These are phyloP conservation scores for Lycaena phlaeas DNA, from an alignment of 2,888 invertebrate genomes.

Conservation along the genomic window DNA sequence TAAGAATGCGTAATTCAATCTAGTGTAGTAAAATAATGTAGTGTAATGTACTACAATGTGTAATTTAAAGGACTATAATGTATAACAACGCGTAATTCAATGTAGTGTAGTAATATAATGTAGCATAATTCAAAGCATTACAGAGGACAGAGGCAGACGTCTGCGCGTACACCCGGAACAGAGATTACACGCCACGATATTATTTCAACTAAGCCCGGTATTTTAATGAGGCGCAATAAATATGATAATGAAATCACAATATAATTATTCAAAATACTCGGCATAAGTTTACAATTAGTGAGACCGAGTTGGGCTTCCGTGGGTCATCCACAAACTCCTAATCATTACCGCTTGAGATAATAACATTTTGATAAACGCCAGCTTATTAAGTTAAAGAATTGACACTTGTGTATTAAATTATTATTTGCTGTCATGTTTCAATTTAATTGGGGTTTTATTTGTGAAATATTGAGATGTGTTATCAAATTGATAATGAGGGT, in stretches of 20 bases:
- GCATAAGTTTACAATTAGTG: slow-evolving; percentile 10
- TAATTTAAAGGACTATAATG: too few relatives aligned
- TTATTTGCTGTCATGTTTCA: too few relatives aligned
- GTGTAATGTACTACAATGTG: too few relatives aligned
- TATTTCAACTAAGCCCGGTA: slow-evolving; percentile 21
- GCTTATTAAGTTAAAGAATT: too few relatives aligned
- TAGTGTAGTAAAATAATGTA: too few relatives aligned
- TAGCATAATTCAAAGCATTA: slow-evolving; percentile 2
- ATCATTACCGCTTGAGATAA: background rate
- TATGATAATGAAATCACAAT: slow-evolving; percentile 24
- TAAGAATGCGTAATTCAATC: too few relatives aligned
- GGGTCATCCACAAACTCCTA: background rate
- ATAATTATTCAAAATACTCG: slow-evolving; percentile 23
- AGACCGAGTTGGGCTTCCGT: background rate
- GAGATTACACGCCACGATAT: slow-evolving; percentile 17
- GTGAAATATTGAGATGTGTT: too few relatives aligned
- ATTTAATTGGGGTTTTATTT: too few relatives aligned
- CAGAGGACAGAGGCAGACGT: slow-evolving; percentile 6
- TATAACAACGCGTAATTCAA: background rate
- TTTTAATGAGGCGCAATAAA: slow-evolving; percentile 24
- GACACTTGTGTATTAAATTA: too few relatives aligned
- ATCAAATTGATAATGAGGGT: too few relatives aligned
- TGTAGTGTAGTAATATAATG: background rate
- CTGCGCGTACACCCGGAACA: slow-evolving; percentile 8
- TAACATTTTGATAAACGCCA: too few relatives aligned